Conservation (phyloP, 1,140 invertebrate genomes). For the Sitophilus oryzae region DNA sequence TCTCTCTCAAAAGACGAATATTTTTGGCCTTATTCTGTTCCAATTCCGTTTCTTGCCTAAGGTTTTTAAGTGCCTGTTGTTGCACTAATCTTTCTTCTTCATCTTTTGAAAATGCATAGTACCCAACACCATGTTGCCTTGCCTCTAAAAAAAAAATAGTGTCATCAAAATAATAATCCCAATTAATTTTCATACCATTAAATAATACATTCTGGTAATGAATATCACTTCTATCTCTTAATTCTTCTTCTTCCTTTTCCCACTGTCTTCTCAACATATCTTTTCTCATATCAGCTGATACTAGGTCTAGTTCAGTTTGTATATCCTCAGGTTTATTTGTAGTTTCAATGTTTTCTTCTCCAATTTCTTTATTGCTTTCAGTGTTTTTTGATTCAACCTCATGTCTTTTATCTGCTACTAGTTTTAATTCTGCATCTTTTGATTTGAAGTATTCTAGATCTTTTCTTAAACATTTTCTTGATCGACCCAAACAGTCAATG, state of each 20-base stretch:
- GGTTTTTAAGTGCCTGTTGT: conserved; percentile 64
- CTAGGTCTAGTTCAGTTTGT: conserved; percentile 36
- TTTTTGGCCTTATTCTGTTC: conserved; percentile 61
- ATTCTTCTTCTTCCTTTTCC: conserved; percentile 59
- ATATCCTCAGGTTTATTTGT: conserved; percentile 10
- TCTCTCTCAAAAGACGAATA: conserved; percentile 58
- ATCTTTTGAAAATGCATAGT: conserved; percentile 81
- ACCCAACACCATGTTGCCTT: conserved; percentile 80
- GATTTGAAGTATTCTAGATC: conserved; percentile 68
- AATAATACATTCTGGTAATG: conserved; percentile 87
- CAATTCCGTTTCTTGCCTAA: conserved; percentile 64
- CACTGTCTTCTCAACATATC: conserved; percentile 55
- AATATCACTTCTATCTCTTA: conserved; percentile 56
- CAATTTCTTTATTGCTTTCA: conserved; percentile 20
- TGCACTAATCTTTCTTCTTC: conserved; percentile 68
- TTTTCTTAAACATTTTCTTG: conserved; percentile 71
- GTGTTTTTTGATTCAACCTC: conserved; percentile 14
- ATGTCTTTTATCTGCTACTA: conserved; percentile 11
- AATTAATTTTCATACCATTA: conserved; percentile 54
- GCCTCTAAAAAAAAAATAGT: conserved; percentile 59
- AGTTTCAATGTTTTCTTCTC: conserved; percentile 11
- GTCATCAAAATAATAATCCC: conserved; percentile 3
- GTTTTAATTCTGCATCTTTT: conserved; percentile 42
- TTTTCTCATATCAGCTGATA: conserved; percentile 51
- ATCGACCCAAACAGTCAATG: conserved; percentile 79